Percentiles rank a stretch among this genome's conserved stretches.
These are phyloP conservation scores for Ailurus styani DNA, from an alignment of 2,113 vertebrate genomes.

Conservation along the genomic window DNA sequence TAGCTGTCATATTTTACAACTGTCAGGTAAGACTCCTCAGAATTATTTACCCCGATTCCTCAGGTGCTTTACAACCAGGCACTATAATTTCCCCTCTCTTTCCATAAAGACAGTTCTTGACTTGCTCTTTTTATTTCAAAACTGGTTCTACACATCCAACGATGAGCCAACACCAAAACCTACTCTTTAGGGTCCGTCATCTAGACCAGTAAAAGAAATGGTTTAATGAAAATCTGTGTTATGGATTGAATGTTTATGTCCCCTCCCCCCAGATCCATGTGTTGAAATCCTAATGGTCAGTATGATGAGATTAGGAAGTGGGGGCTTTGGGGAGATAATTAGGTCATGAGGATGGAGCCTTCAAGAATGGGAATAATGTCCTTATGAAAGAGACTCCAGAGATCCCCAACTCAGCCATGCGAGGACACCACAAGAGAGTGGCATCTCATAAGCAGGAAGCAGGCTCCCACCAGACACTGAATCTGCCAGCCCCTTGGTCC, in stretches of 20 bases:
- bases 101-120: not conserved
- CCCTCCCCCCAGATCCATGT: not conserved
- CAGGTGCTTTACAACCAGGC: not conserved
- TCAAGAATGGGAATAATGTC: not conserved
- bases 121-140: not conserved
- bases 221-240: not conserved
- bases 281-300: not conserved
- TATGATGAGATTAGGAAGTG: not conserved
- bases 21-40: not conserved
- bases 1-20: constrained; percentile 19
- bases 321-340: not conserved
- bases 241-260: not conserved
- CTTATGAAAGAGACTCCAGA: not conserved
- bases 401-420: not conserved
- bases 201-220: not conserved
- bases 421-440: not conserved
- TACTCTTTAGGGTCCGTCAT: not conserved
- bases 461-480: not conserved
- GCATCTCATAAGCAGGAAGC: not conserved
- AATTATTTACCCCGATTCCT: not conserved
- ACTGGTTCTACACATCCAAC: not conserved
- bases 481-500: not conserved
- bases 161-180: not conserved
- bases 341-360: not conserved
- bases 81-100: not conserved